A percentile compares a stretch with the other conserved stretches of the same genome.
Conservation (phyloP, 2,797 vertebrate species). For the Ciconia nigra region DNA sequence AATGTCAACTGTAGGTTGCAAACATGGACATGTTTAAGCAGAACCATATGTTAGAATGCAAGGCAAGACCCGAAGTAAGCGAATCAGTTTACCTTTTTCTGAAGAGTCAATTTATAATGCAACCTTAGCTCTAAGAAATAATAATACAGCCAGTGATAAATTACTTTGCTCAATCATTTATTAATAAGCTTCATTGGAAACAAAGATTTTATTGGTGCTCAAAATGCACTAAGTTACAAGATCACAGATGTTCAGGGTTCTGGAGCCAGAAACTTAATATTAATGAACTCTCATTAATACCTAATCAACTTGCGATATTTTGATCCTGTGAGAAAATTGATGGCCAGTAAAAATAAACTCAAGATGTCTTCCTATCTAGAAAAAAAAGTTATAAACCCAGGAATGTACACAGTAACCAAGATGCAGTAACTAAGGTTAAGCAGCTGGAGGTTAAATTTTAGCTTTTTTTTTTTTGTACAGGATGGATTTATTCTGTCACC, state of each 20-base stretch:
- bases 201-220: neutral
- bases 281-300: constrained; percentile 39
- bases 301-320: constrained; percentile 26
- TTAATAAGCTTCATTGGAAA: constrained; percentile 21
- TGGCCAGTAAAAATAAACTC: constrained; percentile 42
- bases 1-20: constrained; percentile 76
- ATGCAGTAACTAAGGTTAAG: constrained; percentile 21
- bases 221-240: neutral
- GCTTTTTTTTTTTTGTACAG: neutral
- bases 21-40: constrained; percentile 78
- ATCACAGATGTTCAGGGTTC: neutral
- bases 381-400: neutral
- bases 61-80: constrained; percentile 51
- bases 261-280: constrained; percentile 15
- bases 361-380: neutral
- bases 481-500: constrained; percentile 5
- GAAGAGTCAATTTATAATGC: constrained; percentile 61
- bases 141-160: neutral
- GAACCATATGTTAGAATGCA: constrained; percentile 75
- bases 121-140: constrained; percentile 43
- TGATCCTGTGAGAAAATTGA: constrained; percentile 22
- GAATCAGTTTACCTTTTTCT: constrained; percentile 65
- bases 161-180: constrained; percentile 1
- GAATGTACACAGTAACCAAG: neutral
- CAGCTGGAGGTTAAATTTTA: neutral